phyloP scores from a whole-genome alignment of 2,113 vertebrate genomes.

The Halcyon malimbica region DNA sequence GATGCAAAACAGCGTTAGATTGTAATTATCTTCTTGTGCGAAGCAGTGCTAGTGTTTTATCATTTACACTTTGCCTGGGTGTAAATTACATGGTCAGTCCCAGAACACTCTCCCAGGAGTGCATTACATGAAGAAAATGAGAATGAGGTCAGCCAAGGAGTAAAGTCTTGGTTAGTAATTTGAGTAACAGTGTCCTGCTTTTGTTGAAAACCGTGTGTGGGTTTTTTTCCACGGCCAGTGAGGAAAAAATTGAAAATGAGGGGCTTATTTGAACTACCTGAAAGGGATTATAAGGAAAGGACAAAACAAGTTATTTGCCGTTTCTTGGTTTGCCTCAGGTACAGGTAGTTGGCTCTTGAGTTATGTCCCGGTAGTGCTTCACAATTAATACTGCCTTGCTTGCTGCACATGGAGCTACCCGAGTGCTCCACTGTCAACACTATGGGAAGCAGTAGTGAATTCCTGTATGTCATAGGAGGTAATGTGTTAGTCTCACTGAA shows the following conservation, averaged over 20 bases:
- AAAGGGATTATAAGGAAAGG: not conserved
- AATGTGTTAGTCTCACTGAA: not conserved
- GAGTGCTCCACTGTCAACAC: not conserved
- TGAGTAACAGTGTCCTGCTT: not conserved
- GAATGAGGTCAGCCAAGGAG: not conserved
- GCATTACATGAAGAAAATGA: not conserved
- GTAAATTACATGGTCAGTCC: not conserved
- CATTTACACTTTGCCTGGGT: not conserved
- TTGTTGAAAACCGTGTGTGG: not conserved
- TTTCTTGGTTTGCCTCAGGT: not conserved
- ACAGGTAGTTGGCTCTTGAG: not conserved
- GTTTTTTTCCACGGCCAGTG: not conserved
- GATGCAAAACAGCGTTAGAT: not conserved
- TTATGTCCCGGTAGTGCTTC: not conserved
- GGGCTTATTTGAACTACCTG: not conserved
- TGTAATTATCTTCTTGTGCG: slow-evolving; percentile 13
- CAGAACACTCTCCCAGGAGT: not conserved
- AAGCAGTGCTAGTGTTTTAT: not conserved
- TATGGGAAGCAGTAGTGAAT: not conserved
- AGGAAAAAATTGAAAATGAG: not conserved
- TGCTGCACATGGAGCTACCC: not conserved
- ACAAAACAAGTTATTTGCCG: not conserved
- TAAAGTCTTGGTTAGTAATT: not conserved
- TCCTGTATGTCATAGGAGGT: not conserved
- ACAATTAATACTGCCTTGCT: not conserved